Evolutionary conservation across 2,113 vertebrate genomes (phyloP).

Genomic region (Pygoscelis adeliae): DNA sequence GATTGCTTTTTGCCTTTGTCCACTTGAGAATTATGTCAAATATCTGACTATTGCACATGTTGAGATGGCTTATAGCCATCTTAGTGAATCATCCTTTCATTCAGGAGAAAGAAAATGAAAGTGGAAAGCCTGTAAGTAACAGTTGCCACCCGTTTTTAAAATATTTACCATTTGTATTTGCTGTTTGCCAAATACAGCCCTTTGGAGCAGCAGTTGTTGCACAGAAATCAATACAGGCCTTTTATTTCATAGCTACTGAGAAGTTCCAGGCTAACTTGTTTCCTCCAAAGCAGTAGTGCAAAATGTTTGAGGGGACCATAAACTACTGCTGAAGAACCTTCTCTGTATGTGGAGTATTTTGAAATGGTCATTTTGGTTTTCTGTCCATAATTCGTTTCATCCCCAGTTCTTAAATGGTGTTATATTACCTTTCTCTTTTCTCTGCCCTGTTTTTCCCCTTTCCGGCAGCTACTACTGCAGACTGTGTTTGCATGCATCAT

Average conservation of each 20-base stretch:
- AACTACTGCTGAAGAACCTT: background rate
- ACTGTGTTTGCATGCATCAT: background rate
- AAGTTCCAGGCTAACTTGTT: background rate
- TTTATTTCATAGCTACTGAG: background rate
- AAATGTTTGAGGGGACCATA: background rate
- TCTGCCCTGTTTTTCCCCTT: background rate
- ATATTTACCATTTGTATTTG: background rate
- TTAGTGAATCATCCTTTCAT: background rate
- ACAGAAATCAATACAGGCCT: background rate
- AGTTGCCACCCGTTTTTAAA: background rate
- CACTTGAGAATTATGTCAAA: background rate
- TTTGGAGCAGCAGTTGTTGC: background rate
- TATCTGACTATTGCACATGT: background rate
- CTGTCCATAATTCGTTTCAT: background rate
- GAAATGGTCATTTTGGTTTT: background rate
- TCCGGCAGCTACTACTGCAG: background rate
- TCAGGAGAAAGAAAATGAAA: background rate
- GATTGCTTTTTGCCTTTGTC: background rate
- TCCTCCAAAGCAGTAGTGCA: background rate
- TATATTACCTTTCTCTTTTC: background rate
- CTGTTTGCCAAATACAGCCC: background rate
- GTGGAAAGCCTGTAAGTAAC: background rate
- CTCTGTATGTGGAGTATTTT: background rate
- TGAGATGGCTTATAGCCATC: background rate
- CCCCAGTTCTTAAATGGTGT: fast-evolving